Evolutionary conservation across 2,888 invertebrate genomes (phyloP).

Genomic region (Volucella bombylans): DNA sequence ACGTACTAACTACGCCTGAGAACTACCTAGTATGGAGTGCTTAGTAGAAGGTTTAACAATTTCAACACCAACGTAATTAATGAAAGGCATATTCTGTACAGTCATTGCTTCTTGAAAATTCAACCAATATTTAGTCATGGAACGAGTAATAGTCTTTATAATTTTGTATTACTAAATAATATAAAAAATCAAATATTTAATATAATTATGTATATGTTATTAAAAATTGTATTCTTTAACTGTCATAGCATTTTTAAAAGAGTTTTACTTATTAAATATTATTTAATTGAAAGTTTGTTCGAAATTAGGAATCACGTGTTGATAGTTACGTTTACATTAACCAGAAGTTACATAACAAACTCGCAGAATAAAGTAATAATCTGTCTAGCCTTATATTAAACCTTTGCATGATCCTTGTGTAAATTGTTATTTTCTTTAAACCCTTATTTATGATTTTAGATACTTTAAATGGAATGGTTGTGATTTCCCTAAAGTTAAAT

Average conservation of each 20-base stretch:
- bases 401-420: conserved; percentile 47
- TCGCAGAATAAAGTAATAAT: conserved; percentile 2
- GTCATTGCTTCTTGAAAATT: too few relatives aligned
- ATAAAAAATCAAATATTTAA: conserved; percentile 72
- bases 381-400: conserved; percentile 23
- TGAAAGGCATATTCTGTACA: too few relatives aligned
- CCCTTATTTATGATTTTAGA: conserved; percentile 34
- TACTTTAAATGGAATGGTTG: conserved; percentile 68
- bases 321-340: conserved; percentile 1
- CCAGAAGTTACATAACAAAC: not conserved
- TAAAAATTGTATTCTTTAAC: not conserved
- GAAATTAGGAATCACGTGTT: conserved; percentile 15
- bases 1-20: too few relatives aligned
- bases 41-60: too few relatives aligned
- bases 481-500: conserved; percentile 59
- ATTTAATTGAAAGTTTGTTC: not conserved
- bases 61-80: too few relatives aligned
- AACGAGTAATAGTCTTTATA: too few relatives aligned
- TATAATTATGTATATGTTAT: not conserved
- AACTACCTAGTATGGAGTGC: too few relatives aligned
- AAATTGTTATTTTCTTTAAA: conserved; percentile 32
- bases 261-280: not conserved
- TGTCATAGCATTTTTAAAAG: conserved; percentile 8
- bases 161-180: conserved; percentile 51
- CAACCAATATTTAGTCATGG: too few relatives aligned